Conservation (phyloP, 2,113 vertebrate species). For the Petrocephalus microphthalmus region DNA sequence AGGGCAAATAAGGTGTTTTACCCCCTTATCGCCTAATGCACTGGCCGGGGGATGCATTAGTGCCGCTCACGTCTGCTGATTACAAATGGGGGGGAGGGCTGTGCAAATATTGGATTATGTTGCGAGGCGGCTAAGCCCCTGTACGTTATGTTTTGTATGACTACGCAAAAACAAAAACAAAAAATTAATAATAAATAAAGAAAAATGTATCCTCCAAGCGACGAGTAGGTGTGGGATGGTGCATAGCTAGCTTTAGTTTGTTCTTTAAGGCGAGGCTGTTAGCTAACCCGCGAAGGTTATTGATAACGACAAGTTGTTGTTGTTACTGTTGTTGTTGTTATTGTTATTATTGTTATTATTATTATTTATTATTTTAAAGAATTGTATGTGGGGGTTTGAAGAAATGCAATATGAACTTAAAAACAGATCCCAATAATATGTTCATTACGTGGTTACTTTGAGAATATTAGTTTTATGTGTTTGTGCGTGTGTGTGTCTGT, state of each 20-base stretch:
- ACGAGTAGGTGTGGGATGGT: constrained; percentile 2
- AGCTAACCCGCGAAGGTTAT: neutral
- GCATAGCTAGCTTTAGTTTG: neutral
- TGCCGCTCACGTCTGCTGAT: neutral
- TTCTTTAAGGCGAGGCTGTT: neutral
- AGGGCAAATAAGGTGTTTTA: neutral
- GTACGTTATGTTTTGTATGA: neutral
- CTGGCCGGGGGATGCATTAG: neutral
- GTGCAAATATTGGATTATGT: neutral
- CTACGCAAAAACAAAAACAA: neutral
- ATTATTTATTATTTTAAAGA: neutral
- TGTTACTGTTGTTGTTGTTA: neutral
- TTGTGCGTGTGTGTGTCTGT: neutral
- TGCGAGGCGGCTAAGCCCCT: neutral
- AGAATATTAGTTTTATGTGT: neutral
- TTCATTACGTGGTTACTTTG: neutral
- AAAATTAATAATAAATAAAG: too few relatives aligned
- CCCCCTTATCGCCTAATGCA: neutral
- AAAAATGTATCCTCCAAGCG: neutral
- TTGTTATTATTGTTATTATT: neutral
- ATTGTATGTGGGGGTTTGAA: neutral
- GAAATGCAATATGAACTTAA: neutral
- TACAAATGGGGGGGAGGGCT: neutral
- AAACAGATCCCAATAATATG: neutral
- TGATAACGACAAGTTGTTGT: neutral